phyloP scores from a whole-genome alignment of 2,888 invertebrate genomes.

The Seira musarum region DNA sequence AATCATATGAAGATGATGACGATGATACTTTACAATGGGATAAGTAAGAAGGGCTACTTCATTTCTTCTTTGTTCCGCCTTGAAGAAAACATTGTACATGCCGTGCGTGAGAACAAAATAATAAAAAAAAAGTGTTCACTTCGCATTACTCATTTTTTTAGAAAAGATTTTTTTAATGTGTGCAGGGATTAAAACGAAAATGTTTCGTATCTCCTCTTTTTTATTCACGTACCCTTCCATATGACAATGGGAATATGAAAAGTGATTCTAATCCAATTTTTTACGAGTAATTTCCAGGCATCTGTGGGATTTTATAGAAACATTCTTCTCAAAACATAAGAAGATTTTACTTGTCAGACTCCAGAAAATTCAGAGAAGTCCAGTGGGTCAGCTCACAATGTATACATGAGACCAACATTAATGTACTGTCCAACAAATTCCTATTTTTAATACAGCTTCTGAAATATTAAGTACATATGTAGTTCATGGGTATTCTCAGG shows the following conservation, averaged over 20 bases:
- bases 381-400: too few relatives aligned
- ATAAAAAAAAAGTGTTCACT: conserved; percentile 11
- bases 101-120: conserved; percentile 51
- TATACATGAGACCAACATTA: too few relatives aligned
- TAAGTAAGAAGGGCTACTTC: conserved; percentile 30
- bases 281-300: conserved; percentile 49
- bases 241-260: conserved; percentile 6
- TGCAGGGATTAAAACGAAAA: conserved; percentile 2
- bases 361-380: too few relatives aligned
- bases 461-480: too few relatives aligned
- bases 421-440: too few relatives aligned
- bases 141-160: neutral
- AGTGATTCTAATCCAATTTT: conserved; percentile 54
- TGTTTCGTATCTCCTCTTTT: conserved; percentile 14
- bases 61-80: conserved; percentile 14
- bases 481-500: too few relatives aligned
- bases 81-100: conserved; percentile 25
- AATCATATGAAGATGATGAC: conserved; percentile 40
- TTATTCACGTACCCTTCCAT: too few relatives aligned
- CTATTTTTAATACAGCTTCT: too few relatives aligned
- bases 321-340: too few relatives aligned
- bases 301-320: neutral
- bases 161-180: neutral
- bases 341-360: too few relatives aligned
- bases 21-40: conserved; percentile 13